A percentile compares a stretch with the other conserved stretches of the same genome.
These are phyloP conservation scores for Cyanocitta stelleri DNA, from an alignment of 2,113 vertebrate genomes.

Conservation along the genomic window DNA sequence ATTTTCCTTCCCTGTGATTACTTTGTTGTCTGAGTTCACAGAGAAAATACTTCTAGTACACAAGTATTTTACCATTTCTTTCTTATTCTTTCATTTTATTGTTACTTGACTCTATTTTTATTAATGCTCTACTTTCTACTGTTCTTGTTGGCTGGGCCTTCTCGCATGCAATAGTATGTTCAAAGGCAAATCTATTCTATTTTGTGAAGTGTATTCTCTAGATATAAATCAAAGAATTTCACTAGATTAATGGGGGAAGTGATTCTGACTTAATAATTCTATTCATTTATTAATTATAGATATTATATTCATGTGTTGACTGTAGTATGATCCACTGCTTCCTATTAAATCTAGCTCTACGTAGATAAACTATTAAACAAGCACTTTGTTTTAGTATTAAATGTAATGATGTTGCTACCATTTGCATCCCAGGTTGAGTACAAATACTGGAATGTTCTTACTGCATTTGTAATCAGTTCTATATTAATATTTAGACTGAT, in stretches of 20 bases:
- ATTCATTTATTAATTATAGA: not conserved
- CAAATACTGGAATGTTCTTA: not conserved
- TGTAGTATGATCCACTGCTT: not conserved
- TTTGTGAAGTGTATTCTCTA: not conserved
- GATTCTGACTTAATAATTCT: not conserved
- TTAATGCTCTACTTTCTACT: not conserved
- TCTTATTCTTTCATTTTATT: not conserved
- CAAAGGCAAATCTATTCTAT: not conserved
- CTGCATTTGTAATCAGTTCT: not conserved
- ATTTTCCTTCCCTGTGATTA: constrained; percentile 11
- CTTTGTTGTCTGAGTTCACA: not conserved
- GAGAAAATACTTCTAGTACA: not conserved
- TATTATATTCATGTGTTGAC: not conserved
- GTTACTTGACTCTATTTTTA: not conserved
- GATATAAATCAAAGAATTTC: not conserved
- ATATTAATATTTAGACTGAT: not conserved
- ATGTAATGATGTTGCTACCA: not conserved
- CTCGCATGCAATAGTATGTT: not conserved
- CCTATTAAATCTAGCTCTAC: not conserved
- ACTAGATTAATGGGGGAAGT: not conserved
- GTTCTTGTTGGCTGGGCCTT: not conserved
- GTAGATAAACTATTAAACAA: not conserved
- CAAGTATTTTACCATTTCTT: not conserved
- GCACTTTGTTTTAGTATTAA: not conserved
- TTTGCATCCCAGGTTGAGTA: not conserved